These are phyloP conservation scores for Triplophysa dalaica DNA, from an alignment of 2,113 vertebrate genomes.

Conservation along the genomic window DNA sequence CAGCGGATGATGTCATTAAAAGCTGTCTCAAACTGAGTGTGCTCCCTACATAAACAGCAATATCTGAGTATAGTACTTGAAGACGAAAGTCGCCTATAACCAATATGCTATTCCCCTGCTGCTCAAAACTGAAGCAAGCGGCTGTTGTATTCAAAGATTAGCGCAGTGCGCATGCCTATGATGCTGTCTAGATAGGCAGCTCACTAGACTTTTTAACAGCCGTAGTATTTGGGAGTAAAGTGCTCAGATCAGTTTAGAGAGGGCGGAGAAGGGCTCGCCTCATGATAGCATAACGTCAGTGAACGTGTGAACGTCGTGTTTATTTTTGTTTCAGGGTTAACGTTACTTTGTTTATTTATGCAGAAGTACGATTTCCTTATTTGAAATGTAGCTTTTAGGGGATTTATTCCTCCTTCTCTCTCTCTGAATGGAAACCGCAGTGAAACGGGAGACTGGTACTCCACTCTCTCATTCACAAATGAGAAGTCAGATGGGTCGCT, in stretches of 20 bases:
- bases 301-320: conserved; percentile 1
- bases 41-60: not conserved
- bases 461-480: conserved; percentile 28
- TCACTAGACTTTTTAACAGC: not conserved
- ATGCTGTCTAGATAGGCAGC: not conserved
- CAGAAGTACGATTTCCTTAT: not conserved
- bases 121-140: too few relatives aligned
- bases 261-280: conserved; percentile 8
- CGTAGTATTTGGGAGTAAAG: conserved; percentile 23
- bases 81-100: too few relatives aligned
- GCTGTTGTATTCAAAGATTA: not conserved
- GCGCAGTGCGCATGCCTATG: not conserved
- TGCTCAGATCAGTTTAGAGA: not conserved
- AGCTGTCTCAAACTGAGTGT: not conserved
- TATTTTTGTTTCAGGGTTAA: conserved; percentile 12
- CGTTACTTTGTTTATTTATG: not conserved
- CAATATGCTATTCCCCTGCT: too few relatives aligned
- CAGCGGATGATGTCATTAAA: conserved; percentile 13
- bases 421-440: conserved; percentile 4
- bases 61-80: too few relatives aligned
- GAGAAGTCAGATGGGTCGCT: conserved; percentile 26
- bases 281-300: conserved; percentile 21
- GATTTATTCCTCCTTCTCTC: not conserved
- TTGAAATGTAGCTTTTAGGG: not conserved
- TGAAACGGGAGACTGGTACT: conserved; percentile 17